Conservation (phyloP, 1,140 invertebrate genomes). For the Colletes gigas region DNA sequence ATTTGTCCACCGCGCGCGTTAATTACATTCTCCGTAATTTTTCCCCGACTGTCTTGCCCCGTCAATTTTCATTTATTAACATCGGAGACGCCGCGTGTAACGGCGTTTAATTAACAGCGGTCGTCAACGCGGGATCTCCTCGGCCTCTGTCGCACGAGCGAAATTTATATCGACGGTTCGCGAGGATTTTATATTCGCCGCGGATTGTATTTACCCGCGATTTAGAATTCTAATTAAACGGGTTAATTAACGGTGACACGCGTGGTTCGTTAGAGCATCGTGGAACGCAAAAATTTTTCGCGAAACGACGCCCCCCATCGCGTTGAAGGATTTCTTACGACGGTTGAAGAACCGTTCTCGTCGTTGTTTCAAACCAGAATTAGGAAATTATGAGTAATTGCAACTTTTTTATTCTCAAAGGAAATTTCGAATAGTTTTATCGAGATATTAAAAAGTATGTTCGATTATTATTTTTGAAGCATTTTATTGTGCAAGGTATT, state of each 20-base stretch:
- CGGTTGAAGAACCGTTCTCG: constrained; percentile 8
- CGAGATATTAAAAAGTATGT: too few relatives aligned
- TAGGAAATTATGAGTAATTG: constrained; percentile 1
- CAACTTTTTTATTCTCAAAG: not conserved
- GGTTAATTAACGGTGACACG: constrained; percentile 1
- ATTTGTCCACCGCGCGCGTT: not conserved
- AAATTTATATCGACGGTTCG: not conserved
- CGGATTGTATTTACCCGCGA: not conserved
- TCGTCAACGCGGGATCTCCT: not conserved
- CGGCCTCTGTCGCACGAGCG: not conserved
- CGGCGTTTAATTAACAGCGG: not conserved
- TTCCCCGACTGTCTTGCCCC: not conserved
- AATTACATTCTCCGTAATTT: too few relatives aligned
- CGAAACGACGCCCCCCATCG: not conserved
- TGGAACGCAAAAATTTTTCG: not conserved
- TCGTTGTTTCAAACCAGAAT: not conserved
- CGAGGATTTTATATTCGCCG: not conserved
- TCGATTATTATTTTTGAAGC: too few relatives aligned
- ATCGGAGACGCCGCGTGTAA: not conserved
- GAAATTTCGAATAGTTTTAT: too few relatives aligned
- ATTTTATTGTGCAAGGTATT: too few relatives aligned
- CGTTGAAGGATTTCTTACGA: too few relatives aligned
- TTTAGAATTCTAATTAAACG: constrained; percentile 16
- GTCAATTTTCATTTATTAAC: not conserved
- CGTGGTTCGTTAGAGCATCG: not conserved